A percentile compares a stretch with the other conserved stretches of the same genome.
These are phyloP conservation scores for Sternarchorhynchus goeldii DNA, from an alignment of 2,797 vertebrate genomes.

Conservation along the genomic window DNA sequence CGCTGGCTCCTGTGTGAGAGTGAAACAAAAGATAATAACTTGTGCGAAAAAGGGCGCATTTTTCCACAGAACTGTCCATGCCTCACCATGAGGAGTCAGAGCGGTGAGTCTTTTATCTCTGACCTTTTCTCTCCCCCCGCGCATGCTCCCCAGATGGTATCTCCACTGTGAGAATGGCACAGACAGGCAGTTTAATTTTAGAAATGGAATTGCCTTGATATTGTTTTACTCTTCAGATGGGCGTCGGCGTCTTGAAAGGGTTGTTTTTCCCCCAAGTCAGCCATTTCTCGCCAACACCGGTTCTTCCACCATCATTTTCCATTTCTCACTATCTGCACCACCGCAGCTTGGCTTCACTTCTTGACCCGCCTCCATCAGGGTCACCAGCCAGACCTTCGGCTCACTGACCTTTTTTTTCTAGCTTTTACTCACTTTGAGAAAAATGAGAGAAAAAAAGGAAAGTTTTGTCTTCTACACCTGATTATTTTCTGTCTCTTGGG, in stretches of 20 bases:
- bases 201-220: conserved; percentile 75
- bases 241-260: conserved; percentile 58
- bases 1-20: conserved; percentile 22
- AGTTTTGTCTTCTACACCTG: conserved; percentile 23
- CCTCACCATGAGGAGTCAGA: conserved; percentile 58
- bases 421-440: conserved; percentile 44
- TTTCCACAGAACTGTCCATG: conserved; percentile 35
- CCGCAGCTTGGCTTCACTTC: conserved; percentile 36
- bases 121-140: conserved; percentile 68
- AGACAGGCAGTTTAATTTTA: conserved; percentile 73
- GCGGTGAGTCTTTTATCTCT: conserved; percentile 65
- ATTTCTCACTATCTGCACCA: conserved; percentile 55
- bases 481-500: conserved; percentile 33
- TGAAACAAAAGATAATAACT: conserved; percentile 53
- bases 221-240: conserved; percentile 68
- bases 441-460: conserved; percentile 41
- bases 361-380: conserved; percentile 59
- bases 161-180: conserved; percentile 67
- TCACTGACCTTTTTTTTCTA: conserved; percentile 10
- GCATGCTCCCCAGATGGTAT: conserved; percentile 68
- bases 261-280: conserved; percentile 52
- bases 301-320: conserved; percentile 60
- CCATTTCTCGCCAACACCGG: conserved; percentile 56
- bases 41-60: conserved; percentile 26
- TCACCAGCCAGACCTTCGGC: conserved; percentile 44